phyloP scores from a whole-genome alignment of 53 echinoderm and acorn worm genomes.

The Crossaster papposus region DNA sequence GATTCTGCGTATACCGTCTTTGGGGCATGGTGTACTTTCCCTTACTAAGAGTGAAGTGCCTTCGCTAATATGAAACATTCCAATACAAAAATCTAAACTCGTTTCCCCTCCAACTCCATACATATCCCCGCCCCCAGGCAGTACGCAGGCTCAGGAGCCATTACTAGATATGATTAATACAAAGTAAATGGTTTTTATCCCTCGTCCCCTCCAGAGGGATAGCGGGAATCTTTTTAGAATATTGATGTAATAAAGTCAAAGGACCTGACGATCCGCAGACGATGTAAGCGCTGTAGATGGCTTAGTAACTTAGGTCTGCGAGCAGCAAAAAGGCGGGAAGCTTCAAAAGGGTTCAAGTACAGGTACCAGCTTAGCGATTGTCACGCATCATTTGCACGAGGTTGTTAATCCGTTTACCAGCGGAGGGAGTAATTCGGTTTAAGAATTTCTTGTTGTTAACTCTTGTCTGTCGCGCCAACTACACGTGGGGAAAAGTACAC shows the following conservation, averaged over 20 bases:
- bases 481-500: slow-evolving; percentile 42
- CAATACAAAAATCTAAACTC: not conserved
- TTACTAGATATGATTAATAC: slow-evolving; percentile 58
- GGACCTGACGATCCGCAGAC: slow-evolving; percentile 4
- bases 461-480: slow-evolving; percentile 3
- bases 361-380: slow-evolving; percentile 55
- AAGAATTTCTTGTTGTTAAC: not conserved
- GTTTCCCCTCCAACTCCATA: not conserved
- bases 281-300: slow-evolving; percentile 1
- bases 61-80: not conserved
- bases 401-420: slow-evolving; percentile 55
- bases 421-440: slow-evolving; percentile 50
- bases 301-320: not conserved
- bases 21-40: not conserved
- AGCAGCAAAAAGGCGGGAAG: slow-evolving; percentile 6
- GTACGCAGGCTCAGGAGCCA: slow-evolving; percentile 28
- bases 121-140: slow-evolving; percentile 49
- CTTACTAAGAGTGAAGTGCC: not conserved
- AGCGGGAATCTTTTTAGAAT: slow-evolving; percentile 40
- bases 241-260: slow-evolving; percentile 43
- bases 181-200: slow-evolving; percentile 54
- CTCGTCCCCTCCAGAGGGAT: not conserved
- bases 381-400: slow-evolving; percentile 45
- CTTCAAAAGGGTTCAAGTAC: slow-evolving; percentile 48
- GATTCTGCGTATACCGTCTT: not conserved